Evolutionary conservation across 2,888 invertebrate species (phyloP), one percentile per base, ranked within the genome.

Genomic region (Protophormia terraenovae): DNA sequence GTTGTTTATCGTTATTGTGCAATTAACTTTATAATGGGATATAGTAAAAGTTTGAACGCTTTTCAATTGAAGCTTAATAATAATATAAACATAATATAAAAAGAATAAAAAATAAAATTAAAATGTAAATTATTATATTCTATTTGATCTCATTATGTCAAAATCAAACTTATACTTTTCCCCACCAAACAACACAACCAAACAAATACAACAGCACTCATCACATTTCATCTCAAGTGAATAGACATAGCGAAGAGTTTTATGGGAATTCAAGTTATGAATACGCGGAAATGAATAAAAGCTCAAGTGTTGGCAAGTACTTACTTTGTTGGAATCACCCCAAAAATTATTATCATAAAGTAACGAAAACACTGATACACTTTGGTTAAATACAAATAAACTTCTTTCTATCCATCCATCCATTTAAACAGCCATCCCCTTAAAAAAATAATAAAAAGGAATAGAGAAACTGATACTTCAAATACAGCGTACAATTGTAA

Each of bases 21-120:
- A 85, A 85, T 85, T 85, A 85, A 82, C 85, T 85, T 85, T 82
- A 82, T 85, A 85, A 85, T 85, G 82, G 78, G 69, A 85, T 85
- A 82, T 19, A 71, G 80, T 47, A 79, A 85, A 79, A 75, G 69
- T 85, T 62, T 82, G 41, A 85, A 85, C 81, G 82, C 82, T 85
- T 82, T 82, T 75, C 82, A 85, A 85, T 82, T 85, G 82, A 50
- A 45, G 69, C 71, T 75, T 73, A 35, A 55, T 35, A 29, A 64
- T 66, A 47, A 55, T 55, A 16, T 62, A 24, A 3, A 50, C 41
- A 27, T 14, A 53, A 29, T 8, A 45, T 12, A 41, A 22, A 72
- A 41, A 32, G 41, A 12, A 55, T 24, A 41, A 45, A 16, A 66
- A 67, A 47, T 32, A 24, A 71, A 47, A 47, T 71, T 77, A 71